A percentile compares a stretch with the other conserved stretches of the same genome.
Evolutionary conservation across 2,888 invertebrate species (phyloP).

Genomic region (Xestia rhomboidea): DNA sequence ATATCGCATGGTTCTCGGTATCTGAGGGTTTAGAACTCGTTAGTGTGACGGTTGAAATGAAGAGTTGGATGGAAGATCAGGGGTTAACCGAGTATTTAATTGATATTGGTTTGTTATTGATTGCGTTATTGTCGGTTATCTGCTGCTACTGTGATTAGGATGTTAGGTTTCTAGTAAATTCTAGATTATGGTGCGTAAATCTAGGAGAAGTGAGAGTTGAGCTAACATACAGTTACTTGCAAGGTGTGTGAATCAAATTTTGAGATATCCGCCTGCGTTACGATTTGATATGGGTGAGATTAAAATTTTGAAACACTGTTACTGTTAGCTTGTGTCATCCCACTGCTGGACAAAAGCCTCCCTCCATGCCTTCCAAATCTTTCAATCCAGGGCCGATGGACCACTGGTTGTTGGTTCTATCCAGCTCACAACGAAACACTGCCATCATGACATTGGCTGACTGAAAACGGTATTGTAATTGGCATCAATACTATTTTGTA

Average conservation of each 20-base stretch:
- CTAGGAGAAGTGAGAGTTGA: slow-evolving; percentile 25
- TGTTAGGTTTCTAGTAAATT: slow-evolving; percentile 6
- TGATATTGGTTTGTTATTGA: slow-evolving; percentile 77
- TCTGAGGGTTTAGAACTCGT: slow-evolving; percentile 73
- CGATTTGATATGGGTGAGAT: not conserved
- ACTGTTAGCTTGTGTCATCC: too few relatives aligned
- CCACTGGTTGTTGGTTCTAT: too few relatives aligned
- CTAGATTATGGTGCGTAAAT: not conserved
- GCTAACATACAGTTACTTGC: not conserved
- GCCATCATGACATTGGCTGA: not conserved
- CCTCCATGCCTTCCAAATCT: too few relatives aligned
- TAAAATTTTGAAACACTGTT: not conserved
- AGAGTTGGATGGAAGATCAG: slow-evolving; percentile 75
- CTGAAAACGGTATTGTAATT: not conserved
- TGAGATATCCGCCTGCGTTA: not conserved
- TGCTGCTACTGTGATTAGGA: slow-evolving; percentile 65
- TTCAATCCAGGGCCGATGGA: too few relatives aligned
- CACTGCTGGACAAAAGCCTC: too few relatives aligned
- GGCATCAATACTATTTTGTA: not conserved
- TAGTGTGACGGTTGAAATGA: slow-evolving; percentile 77
- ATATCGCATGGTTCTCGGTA: slow-evolving; percentile 33
- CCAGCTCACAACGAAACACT: not conserved
- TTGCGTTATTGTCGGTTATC: slow-evolving; percentile 65
- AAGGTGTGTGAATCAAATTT: not conserved
- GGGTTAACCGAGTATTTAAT: slow-evolving; percentile 71